These are phyloP conservation scores for Brachycybe producta DNA, from an alignment of 2,888 invertebrate species.

Conservation along the genomic window DNA sequence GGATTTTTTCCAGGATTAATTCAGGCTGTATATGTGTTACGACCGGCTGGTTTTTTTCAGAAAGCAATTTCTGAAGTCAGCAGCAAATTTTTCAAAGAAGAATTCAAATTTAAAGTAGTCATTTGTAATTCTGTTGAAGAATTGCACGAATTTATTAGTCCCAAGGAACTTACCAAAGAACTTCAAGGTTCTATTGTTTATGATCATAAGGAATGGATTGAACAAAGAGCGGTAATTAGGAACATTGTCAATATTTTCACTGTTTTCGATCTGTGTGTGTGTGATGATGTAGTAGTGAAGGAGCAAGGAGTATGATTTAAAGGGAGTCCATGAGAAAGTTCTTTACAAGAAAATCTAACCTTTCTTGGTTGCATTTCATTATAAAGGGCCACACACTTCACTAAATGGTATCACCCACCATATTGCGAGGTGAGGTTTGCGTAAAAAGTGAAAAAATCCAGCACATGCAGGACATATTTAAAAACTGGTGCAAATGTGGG, in stretches of 20 bases:
- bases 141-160: conserved; percentile 69
- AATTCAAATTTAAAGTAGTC: conserved; percentile 71
- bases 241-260: background rate
- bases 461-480: too few relatives aligned
- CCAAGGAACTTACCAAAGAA: conserved; percentile 72
- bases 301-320: too few relatives aligned
- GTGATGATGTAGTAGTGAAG: background rate
- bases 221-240: conserved; percentile 85
- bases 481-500: too few relatives aligned
- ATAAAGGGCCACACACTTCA: too few relatives aligned
- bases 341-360: too few relatives aligned
- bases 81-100: conserved; percentile 61
- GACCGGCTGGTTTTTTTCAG: conserved; percentile 88
- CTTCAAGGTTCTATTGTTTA: conserved; percentile 79
- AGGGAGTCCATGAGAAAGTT: too few relatives aligned
- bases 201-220: conserved; percentile 91
- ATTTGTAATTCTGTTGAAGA: conserved; percentile 75
- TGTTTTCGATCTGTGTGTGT: background rate
- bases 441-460: too few relatives aligned
- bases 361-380: too few relatives aligned
- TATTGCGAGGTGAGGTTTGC: too few relatives aligned
- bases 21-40: conserved; percentile 82
- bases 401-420: too few relatives aligned
- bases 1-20: conserved; percentile 86
- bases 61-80: conserved; percentile 92